These are phyloP conservation scores for Ischnus inquisitorius DNA, from an alignment of 2,888 invertebrate genomes.

Conservation along the genomic window DNA sequence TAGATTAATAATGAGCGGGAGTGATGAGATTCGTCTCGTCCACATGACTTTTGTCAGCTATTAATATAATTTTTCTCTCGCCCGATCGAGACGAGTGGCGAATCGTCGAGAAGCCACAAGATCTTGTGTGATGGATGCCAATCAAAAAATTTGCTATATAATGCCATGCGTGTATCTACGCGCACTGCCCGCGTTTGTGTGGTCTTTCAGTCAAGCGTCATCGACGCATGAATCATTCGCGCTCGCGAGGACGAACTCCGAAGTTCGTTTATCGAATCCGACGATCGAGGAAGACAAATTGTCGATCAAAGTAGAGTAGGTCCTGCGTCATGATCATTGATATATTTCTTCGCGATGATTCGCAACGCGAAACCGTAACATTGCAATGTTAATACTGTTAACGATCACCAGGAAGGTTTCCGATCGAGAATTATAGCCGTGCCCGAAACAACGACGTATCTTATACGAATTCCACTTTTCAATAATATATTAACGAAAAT, in stretches of 20 bases:
- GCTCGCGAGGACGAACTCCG: slow-evolving; percentile 13
- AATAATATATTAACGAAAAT: too few relatives aligned
- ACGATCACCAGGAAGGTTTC: background rate
- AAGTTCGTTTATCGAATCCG: background rate
- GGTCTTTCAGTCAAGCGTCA: slow-evolving; percentile 36
- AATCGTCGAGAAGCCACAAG: background rate
- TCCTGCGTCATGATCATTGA: background rate
- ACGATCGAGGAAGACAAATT: background rate
- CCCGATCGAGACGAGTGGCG: slow-evolving; percentile 28
- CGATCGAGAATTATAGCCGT: too few relatives aligned
- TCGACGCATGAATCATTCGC: slow-evolving; percentile 33
- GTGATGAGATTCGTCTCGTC: slow-evolving; percentile 33
- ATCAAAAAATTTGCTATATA: slow-evolving; percentile 32
- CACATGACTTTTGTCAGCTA: slow-evolving; percentile 57
- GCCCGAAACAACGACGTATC: too few relatives aligned
- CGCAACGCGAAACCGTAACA: too few relatives aligned
- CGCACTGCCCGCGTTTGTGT: background rate
- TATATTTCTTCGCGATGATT: too few relatives aligned
- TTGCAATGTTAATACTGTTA: background rate
- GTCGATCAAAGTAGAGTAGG: background rate
- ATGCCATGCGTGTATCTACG: background rate
- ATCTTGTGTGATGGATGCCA: slow-evolving; percentile 9
- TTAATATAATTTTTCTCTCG: slow-evolving; percentile 64
- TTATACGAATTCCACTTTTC: too few relatives aligned
- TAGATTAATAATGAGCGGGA: background rate